These are phyloP conservation scores for Saccopteryx bilineata DNA, from an alignment of 2,113 vertebrate genomes.

Conservation along the genomic window DNA sequence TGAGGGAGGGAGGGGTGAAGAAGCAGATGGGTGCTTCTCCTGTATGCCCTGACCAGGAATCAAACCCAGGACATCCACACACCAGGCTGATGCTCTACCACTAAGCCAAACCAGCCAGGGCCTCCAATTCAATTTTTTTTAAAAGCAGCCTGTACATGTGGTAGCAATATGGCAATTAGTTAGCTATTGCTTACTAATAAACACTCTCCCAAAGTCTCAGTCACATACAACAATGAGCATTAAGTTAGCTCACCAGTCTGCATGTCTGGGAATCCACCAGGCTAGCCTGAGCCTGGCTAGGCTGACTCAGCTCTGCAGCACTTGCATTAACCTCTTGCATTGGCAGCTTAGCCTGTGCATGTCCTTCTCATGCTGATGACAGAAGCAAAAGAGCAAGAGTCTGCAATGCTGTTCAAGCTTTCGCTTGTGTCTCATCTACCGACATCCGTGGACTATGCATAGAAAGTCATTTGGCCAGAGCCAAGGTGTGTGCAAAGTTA, in stretches of 20 bases:
- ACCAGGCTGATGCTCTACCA: too few species aligned
- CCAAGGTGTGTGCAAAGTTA: background rate
- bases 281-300: background rate
- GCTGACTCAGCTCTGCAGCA: background rate
- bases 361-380: background rate
- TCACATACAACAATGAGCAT: background rate
- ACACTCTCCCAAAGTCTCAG: background rate
- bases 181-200: background rate
- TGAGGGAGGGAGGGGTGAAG: too few species aligned
- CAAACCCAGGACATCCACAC: too few species aligned
- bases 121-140: background rate
- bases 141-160: background rate
- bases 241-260: background rate
- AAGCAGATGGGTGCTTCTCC: too few species aligned
- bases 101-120: background rate
- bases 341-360: background rate
- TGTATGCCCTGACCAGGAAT: too few species aligned
- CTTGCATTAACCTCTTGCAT: background rate
- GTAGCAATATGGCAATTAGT: background rate
- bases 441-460: background rate
- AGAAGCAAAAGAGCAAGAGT: background rate
- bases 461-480: background rate
- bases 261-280: background rate
- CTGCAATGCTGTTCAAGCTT: background rate
- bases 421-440: background rate